Evolutionary conservation across 2,888 invertebrate species (phyloP).

Genomic region (Eupithecia dodoneata): DNA sequence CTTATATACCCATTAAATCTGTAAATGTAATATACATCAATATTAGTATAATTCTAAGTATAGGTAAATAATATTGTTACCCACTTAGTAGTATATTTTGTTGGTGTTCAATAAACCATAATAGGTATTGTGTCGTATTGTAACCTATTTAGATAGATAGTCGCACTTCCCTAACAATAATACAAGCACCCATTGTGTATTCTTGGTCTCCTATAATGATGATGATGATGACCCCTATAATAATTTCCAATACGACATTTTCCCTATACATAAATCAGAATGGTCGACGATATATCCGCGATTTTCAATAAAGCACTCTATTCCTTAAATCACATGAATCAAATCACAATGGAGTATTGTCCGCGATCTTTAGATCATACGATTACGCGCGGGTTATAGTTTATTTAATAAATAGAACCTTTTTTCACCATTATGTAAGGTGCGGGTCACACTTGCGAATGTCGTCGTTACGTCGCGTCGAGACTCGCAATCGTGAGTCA

Average conservation of each 20-base stretch:
- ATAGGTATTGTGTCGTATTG: not conserved
- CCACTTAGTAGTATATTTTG: not conserved
- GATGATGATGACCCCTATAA: not conserved
- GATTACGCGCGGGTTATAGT: slow-evolving; percentile 9
- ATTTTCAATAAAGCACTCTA: slow-evolving; percentile 8
- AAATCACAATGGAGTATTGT: slow-evolving; percentile 15
- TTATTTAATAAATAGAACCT: slow-evolving; percentile 23
- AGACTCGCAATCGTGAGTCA: not conserved
- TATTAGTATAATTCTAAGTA: too few relatives aligned
- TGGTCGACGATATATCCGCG: not conserved
- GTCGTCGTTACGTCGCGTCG: not conserved
- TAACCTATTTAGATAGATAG: not conserved
- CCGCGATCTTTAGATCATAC: slow-evolving; percentile 5
- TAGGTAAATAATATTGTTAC: too few relatives aligned
- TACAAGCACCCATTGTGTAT: not conserved
- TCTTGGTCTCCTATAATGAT: not conserved
- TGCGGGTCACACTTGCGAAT: not conserved
- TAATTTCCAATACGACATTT: slow-evolving; percentile 1
- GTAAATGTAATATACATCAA: too few relatives aligned
- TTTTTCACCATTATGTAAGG: not conserved
- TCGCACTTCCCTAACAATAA: not conserved
- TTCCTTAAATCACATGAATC: slow-evolving; percentile 15
- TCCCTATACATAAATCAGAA: slow-evolving; percentile 3
- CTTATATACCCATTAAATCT: too few relatives aligned
- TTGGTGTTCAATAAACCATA: not conserved